phyloP scores from a whole-genome alignment of 2,888 invertebrate genomes.

The Melanostoma mellinum region DNA sequence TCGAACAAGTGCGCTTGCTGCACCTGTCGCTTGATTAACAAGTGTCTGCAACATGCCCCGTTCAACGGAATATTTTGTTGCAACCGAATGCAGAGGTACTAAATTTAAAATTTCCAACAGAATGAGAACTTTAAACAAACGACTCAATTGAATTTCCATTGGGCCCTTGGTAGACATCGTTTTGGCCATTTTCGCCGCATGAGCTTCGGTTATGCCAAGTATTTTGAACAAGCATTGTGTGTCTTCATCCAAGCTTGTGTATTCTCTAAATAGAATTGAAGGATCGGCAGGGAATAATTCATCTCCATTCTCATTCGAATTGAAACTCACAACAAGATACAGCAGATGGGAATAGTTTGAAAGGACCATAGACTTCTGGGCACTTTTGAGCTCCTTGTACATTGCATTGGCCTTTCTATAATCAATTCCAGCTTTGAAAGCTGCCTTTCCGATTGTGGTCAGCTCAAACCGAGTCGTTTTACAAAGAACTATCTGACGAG shows the following conservation, averaged over 20 bases:
- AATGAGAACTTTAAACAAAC: conserved; percentile 94
- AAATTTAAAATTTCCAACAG: conserved; percentile 90
- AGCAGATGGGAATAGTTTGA: conserved; percentile 92
- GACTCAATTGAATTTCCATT: conserved; percentile 83
- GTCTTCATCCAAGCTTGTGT: conserved; percentile 85
- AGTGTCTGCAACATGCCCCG: conserved; percentile 92
- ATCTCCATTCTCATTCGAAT: conserved; percentile 81
- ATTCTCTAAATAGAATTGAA: conserved; percentile 82
- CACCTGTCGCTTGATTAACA: conserved; percentile 87
- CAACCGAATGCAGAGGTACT: conserved; percentile 86
- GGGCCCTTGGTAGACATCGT: conserved; percentile 85
- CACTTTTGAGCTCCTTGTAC: conserved; percentile 88
- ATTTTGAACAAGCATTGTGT: conserved; percentile 88
- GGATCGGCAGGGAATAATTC: conserved; percentile 87
- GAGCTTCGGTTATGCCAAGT: conserved; percentile 90
- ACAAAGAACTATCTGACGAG: conserved; percentile 78
- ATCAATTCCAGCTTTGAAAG: conserved; percentile 93
- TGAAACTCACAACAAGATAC: conserved; percentile 86
- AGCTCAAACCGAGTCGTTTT: conserved; percentile 83
- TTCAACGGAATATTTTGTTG: conserved; percentile 87
- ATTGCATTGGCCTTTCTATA: conserved; percentile 87
- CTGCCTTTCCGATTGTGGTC: conserved; percentile 89
- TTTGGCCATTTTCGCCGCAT: conserved; percentile 86
- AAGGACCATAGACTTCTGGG: conserved; percentile 90
- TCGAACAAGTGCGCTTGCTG: conserved; percentile 89